A percentile compares a stretch with the other conserved stretches of the same genome.
These are phyloP conservation scores for Leuctra nigra DNA, from an alignment of 2,888 invertebrate genomes.

Conservation along the genomic window DNA sequence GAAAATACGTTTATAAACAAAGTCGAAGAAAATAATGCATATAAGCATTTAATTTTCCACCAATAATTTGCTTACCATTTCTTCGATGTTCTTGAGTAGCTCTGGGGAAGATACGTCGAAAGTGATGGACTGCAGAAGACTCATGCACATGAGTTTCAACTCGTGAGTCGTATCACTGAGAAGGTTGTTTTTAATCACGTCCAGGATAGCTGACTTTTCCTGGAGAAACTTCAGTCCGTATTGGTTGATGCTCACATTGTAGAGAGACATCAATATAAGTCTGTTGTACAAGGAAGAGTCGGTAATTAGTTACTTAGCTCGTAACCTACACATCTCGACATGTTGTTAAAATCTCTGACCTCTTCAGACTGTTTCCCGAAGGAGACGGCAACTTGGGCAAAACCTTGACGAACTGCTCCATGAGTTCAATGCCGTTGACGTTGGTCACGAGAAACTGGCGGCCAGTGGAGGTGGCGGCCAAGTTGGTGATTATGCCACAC, in stretches of 20 bases:
- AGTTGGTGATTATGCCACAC: slow-evolving; percentile 39
- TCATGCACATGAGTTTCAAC: slow-evolving; percentile 30
- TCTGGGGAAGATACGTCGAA: slow-evolving; percentile 29
- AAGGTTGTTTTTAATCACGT: slow-evolving; percentile 28
- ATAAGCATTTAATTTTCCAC: not conserved
- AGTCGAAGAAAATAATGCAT: not conserved
- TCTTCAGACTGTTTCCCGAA: slow-evolving; percentile 36
- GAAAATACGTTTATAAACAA: not conserved
- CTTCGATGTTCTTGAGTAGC: slow-evolving; percentile 23
- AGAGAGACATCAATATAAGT: slow-evolving; percentile 38
- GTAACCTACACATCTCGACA: no score
- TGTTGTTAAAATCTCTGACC: no score
- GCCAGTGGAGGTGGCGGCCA: slow-evolving; percentile 38
- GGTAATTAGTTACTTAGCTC: not conserved
- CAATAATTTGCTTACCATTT: slow-evolving; percentile 21
- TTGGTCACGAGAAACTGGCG: slow-evolving; percentile 38
- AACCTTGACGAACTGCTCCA: slow-evolving; percentile 36
- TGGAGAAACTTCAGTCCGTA: slow-evolving; percentile 34
- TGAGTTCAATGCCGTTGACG: slow-evolving; percentile 36
- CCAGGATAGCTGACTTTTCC: slow-evolving; percentile 29
- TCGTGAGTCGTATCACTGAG: slow-evolving; percentile 30
- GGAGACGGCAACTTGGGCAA: slow-evolving; percentile 35
- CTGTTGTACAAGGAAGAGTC: slow-evolving; percentile 31
- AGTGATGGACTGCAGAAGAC: slow-evolving; percentile 32
- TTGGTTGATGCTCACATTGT: slow-evolving; percentile 40